phyloP scores from a whole-genome alignment of 2,888 invertebrate genomes.

The Caenorhabditis sinica region DNA sequence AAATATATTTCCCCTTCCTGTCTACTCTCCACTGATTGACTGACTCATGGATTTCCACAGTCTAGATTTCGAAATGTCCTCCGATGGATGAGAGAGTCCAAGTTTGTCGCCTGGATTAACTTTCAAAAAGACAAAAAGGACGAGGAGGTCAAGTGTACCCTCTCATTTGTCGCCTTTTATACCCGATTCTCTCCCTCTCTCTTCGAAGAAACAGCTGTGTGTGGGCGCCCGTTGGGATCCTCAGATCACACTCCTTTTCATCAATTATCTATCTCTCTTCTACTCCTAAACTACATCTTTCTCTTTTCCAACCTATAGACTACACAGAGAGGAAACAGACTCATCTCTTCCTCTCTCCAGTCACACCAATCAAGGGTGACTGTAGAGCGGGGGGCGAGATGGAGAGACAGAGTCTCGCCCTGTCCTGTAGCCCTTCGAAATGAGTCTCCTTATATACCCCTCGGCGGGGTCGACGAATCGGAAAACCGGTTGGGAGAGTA shows the following conservation, averaged over 20 bases:
- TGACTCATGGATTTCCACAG: conserved; percentile 21
- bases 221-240: conserved; percentile 10
- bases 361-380: conserved; percentile 11
- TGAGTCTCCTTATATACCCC: conserved; percentile 60
- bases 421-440: conserved; percentile 30
- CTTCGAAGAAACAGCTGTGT: conserved; percentile 47
- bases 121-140: neutral
- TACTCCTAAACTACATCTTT: neutral
- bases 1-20: conserved; percentile 16
- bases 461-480: conserved; percentile 24
- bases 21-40: conserved; percentile 3
- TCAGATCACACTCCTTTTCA: conserved; percentile 23
- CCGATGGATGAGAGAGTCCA: neutral
- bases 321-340: neutral
- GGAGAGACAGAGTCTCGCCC: neutral
- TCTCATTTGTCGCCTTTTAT: neutral
- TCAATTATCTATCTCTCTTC: conserved; percentile 12
- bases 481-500: conserved; percentile 45
- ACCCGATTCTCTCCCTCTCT: neutral
- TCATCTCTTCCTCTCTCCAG: neutral
- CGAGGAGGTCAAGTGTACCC: conserved; percentile 44
- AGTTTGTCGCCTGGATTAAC: conserved; percentile 34
- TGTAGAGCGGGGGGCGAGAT: neutral
- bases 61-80: conserved; percentile 21
- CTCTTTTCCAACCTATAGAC: conserved; percentile 6